Conservation (phyloP, 2,113 vertebrate genomes). For the Hippocampus guttulatus region DNA sequence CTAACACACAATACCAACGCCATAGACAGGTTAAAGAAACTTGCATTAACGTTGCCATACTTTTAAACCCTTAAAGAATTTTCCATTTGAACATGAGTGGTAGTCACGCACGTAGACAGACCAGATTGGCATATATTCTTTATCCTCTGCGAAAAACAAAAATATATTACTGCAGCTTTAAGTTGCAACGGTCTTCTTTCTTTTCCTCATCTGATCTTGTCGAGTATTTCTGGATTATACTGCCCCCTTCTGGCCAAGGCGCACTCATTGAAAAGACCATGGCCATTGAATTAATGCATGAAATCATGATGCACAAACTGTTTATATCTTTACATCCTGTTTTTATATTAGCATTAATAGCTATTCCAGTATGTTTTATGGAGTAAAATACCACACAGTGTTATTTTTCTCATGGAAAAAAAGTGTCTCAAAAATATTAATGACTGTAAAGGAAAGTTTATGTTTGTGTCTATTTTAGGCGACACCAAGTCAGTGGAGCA, state of each 20-base stretch:
- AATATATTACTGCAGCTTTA: background rate
- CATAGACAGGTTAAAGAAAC: background rate
- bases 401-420: background rate
- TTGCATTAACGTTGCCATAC: background rate
- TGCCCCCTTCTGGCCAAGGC: too few species aligned
- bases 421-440: background rate
- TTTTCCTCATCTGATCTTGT: too few species aligned
- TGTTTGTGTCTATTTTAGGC: slow-evolving; percentile 31
- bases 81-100: too few species aligned
- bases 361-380: background rate
- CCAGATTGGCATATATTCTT: too few species aligned
- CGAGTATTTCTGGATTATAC: too few species aligned
- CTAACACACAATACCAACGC: background rate
- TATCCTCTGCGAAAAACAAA: too few species aligned
- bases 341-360: background rate
- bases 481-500: slow-evolving; percentile 28
- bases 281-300: too few species aligned
- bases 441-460: background rate
- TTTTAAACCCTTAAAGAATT: too few species aligned
- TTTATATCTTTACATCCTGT: background rate
- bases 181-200: background rate
- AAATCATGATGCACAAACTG: background rate
- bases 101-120: too few species aligned
- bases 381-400: background rate
- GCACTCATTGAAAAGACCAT: too few species aligned